These are phyloP conservation scores for Venustoraphidia nigricollis DNA, from an alignment of 2,888 invertebrate genomes.

Conservation along the genomic window DNA sequence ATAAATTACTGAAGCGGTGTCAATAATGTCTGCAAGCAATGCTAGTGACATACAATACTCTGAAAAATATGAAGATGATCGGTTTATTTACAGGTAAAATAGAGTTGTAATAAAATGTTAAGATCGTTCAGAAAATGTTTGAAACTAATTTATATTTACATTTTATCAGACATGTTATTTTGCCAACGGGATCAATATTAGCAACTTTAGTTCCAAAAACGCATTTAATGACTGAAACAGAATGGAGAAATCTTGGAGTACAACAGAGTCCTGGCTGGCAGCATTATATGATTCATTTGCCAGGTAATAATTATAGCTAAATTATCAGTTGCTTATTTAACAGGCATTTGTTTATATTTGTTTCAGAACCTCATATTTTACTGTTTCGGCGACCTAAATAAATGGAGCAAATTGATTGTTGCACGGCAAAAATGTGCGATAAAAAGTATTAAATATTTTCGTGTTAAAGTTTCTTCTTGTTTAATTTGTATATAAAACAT, in stretches of 20 bases:
- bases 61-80: slow-evolving; percentile 76
- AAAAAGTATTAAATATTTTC: no score
- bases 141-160: not conserved
- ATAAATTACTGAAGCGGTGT: no score
- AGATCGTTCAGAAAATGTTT: slow-evolving; percentile 10
- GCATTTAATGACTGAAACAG: slow-evolving; percentile 85
- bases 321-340: slow-evolving; percentile 18
- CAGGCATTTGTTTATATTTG: slow-evolving; percentile 17
- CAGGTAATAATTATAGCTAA: slow-evolving; percentile 20
- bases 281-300: slow-evolving; percentile 82
- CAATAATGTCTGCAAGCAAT: slow-evolving; percentile 53
- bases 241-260: slow-evolving; percentile 89
- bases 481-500: no score
- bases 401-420: not conserved
- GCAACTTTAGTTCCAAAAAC: slow-evolving; percentile 74
- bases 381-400: slow-evolving; percentile 48
- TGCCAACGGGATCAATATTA: slow-evolving; percentile 55
- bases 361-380: slow-evolving; percentile 64
- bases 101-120: slow-evolving; percentile 32
- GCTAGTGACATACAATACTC: slow-evolving; percentile 82
- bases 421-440: not conserved
- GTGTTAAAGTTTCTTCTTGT: no score
- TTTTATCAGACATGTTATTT: slow-evolving; percentile 65
- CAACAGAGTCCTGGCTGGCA: slow-evolving; percentile 87
- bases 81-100: slow-evolving; percentile 55